Conservation (phyloP, 2,113 vertebrate genomes). For the Ciconia stormi region DNA sequence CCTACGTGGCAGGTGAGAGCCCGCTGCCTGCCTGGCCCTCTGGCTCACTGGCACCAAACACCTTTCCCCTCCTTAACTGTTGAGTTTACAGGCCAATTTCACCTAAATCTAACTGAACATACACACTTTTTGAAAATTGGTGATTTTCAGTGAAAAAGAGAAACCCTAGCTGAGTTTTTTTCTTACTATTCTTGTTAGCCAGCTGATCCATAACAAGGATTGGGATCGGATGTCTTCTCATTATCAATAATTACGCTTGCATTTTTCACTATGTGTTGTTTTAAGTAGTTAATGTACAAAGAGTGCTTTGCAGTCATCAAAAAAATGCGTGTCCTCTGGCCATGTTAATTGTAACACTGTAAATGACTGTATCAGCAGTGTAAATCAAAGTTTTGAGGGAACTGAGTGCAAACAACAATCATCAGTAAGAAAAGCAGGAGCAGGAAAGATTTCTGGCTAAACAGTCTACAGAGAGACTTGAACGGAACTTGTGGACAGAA, state of each 20-base stretch:
- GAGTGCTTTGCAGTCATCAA: background rate
- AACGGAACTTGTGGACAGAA: background rate
- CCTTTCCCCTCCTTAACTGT: background rate
- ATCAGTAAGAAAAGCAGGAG: background rate
- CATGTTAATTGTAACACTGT: background rate
- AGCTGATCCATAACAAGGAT: background rate
- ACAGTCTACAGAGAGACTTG: background rate
- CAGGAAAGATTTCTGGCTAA: background rate
- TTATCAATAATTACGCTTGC: background rate
- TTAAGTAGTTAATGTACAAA: background rate
- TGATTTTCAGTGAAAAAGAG: background rate
- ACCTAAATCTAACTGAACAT: background rate
- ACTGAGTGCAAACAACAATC: background rate
- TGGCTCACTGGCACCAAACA: background rate
- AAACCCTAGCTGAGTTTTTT: background rate
- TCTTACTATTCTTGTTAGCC: background rate
- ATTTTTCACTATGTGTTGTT: background rate
- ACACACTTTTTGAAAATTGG: background rate
- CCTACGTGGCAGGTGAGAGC: background rate
- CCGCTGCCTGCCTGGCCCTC: accelerated
- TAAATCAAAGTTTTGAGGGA: background rate
- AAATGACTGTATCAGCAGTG: background rate
- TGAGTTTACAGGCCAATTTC: background rate
- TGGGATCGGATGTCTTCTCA: background rate
- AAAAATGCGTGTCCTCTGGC: background rate